Conservation (phyloP, 2,888 invertebrate species). For the Lycocerus yunnanus region DNA sequence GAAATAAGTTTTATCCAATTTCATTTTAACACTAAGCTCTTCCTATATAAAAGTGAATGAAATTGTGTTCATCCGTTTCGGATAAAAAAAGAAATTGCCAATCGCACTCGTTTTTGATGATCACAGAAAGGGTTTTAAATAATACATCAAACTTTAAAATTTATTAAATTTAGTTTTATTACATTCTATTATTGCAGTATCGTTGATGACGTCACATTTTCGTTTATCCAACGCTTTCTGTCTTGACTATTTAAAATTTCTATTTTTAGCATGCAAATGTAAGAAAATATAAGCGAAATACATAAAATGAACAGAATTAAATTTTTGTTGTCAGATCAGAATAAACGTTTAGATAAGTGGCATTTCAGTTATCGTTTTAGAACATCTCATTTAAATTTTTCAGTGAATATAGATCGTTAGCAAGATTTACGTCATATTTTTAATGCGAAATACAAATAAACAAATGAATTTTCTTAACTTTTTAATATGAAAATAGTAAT, state of each 20-base stretch:
- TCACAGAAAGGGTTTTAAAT: not conserved
- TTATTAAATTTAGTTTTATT: not conserved
- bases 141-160: not conserved
- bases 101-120: not conserved
- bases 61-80: not conserved
- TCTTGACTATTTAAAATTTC: not conserved
- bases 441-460: not conserved
- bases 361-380: not conserved
- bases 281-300: not conserved
- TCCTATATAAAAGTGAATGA: not conserved
- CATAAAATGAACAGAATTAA: not conserved
- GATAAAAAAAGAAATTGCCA: not conserved
- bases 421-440: not conserved
- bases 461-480: not conserved
- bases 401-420: not conserved
- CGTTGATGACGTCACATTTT: not conserved
- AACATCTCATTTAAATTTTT: not conserved
- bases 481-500: not conserved
- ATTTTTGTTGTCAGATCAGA: not conserved
- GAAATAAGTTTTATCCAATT: not conserved
- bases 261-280: not conserved
- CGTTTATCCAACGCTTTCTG: not conserved
- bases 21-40: not conserved
- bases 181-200: not conserved
- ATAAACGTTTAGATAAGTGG: not conserved